Evolutionary conservation across 2,888 invertebrate genomes (phyloP), one percentile per base, ranked within the genome.

Genomic region (Tipula unca): DNA sequence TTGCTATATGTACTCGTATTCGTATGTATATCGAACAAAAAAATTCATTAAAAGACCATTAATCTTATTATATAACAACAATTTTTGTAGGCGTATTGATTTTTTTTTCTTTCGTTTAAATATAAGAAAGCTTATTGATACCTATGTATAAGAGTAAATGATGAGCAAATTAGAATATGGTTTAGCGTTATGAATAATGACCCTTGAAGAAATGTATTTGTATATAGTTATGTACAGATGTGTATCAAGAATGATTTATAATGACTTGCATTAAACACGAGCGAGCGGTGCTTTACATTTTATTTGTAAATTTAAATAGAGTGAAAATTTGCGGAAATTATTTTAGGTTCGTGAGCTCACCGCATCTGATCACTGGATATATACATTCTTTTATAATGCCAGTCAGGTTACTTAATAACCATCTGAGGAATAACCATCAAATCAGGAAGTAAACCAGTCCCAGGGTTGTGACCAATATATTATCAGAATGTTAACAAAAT

Each of bases 131-230:
- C 69, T 69, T 69, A 69, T 69, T 69, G 69, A 69, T 69, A 69
- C 13, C 69, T 69, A n/a, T n/a, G n/a, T n/a, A n/a, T 25, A 69
- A 69, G 48, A 69, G 69, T 69, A 69, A 69, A 69, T 69, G 69
- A 69, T 69, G 69, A 69, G 69, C 69, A 69, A 69, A 69, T 69
- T 69, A 69, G 69, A 69, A 69, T 69, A 69, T 69, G 69, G 69
- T 69, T 69, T 69, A 25, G 69, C 69, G 69, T 69, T 69, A 69
- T 69, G 69, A 25, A 69, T 69, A 69, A 69, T 69, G 69, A 69
- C 69, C 69, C 10, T 69, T 69, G 25, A 69, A 69, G 69, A 25
- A 69, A 25, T 25, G n/a, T n/a, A n/a, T n/a, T n/a, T n/a, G n/a
- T n/a, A n/a, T n/a, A n/a, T n/a, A n/a, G 25, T n/a, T 39, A 8